These are phyloP conservation scores for Phyllotis vaccarum DNA, from an alignment of 2,797 vertebrate species.

Conservation along the genomic window DNA sequence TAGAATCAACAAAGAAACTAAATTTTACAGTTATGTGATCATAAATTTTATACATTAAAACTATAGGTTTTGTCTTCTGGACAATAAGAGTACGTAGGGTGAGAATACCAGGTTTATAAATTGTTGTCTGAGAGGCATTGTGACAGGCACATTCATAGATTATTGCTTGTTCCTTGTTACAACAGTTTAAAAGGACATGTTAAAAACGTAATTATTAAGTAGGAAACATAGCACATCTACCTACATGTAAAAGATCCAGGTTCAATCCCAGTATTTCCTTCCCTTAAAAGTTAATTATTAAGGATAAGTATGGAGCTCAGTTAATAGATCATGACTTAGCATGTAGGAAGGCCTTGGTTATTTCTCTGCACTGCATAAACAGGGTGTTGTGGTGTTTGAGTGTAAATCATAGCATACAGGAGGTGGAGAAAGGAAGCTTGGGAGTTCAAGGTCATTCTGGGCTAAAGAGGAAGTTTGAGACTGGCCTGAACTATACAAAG, in stretches of 20 bases:
- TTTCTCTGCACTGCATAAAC: neutral
- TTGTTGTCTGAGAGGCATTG: neutral
- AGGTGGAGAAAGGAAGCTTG: neutral
- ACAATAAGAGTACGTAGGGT: neutral
- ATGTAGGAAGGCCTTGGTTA: neutral
- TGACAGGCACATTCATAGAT: neutral
- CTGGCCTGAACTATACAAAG: neutral
- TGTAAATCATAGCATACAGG: neutral
- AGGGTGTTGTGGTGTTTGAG: neutral
- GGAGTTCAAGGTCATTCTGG: neutral
- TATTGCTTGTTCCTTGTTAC: neutral
- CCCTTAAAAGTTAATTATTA: neutral
- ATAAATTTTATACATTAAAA: neutral
- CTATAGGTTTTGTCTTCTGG: neutral
- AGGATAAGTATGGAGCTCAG: neutral
- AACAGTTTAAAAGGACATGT: neutral
- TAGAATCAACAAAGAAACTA: neutral
- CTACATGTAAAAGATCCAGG: neutral
- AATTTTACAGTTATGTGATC: neutral
- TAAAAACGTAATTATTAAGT: neutral
- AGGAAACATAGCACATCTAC: neutral
- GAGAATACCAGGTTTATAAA: neutral
- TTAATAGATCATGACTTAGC: neutral
- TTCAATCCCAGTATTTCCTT: neutral
- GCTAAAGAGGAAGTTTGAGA: neutral